A percentile compares a stretch with the other conserved stretches of the same genome.
These are phyloP conservation scores for Thryonomys swinderianus DNA, from an alignment of 2,113 vertebrate genomes.

Conservation along the genomic window DNA sequence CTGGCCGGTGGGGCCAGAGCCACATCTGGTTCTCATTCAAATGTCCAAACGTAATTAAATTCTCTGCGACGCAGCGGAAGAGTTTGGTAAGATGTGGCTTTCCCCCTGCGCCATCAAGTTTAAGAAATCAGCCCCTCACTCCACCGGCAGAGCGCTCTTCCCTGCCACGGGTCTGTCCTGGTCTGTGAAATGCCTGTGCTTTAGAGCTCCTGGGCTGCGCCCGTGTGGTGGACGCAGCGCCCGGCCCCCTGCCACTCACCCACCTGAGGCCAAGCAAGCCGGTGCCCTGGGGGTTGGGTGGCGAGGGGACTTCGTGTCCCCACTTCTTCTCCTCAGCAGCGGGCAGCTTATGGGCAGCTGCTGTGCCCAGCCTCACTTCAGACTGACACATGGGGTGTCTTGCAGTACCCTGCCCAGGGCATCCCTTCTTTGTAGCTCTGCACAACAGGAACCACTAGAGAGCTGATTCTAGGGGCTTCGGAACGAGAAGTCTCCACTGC, in stretches of 20 bases:
- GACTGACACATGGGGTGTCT: background rate
- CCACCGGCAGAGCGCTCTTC: background rate
- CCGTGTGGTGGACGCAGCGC: background rate
- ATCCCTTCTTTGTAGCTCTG: background rate
- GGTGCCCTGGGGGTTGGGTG: fast-evolving
- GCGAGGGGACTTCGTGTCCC: background rate
- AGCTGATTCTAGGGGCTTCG: background rate
- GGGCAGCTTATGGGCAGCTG: background rate
- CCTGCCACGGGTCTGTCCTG: background rate
- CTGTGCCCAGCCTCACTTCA: background rate
- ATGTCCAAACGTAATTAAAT: constrained; percentile 89
- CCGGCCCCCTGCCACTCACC: background rate
- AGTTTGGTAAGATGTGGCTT: constrained; percentile 89
- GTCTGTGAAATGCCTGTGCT: background rate
- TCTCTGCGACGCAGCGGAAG: constrained; percentile 87
- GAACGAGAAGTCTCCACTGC: background rate
- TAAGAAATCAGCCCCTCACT: constrained; percentile 85
- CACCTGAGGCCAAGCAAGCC: background rate
- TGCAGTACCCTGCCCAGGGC: background rate
- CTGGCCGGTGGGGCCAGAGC: constrained; percentile 80
- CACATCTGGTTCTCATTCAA: constrained; percentile 91
- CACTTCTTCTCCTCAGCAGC: background rate
- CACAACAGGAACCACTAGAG: background rate
- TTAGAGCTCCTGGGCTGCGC: background rate
- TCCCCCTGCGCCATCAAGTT: constrained; percentile 85